Base-by-base conservation (phyloP, 2,888 invertebrate genomes). In the Macaria liturata region DNA sequence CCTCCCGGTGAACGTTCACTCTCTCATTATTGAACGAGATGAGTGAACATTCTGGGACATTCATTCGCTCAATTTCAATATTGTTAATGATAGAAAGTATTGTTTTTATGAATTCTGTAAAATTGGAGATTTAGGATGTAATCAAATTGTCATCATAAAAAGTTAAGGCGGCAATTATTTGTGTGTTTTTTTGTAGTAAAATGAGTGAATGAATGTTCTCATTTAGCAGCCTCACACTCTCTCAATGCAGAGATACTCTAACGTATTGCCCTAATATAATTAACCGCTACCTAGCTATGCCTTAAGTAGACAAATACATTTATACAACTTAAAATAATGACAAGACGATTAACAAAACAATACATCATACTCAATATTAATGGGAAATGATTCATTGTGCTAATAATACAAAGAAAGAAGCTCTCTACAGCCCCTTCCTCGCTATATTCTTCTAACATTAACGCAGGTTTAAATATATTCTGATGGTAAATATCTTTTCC, bases 281-380 rank as follows among this genome's bases (percentile, higher is more conserved):
- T 88, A 59, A 88, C 81, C 83, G 81, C 88, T 90, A 89, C 85
- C 90, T 90, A 90, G 80, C 89, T 90, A 90, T 83, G 83, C 81
- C 86, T 88, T 90, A 89, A 83, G 76, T 83, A 85, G 88, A 90
- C 88, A 83, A 81, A 65, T 67, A 66, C 83, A 88, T 90, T 90
- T 91, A 87, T 89, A 91, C 89, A 91, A 88, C 91, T 91, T 91
- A 91, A 88, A 85, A 84, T 91, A 91, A 88, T 91, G 91, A 91
- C 91, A 88, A 91, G 91, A 91, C 86, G 84, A 83, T 85, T 83
- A 88, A 88, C 84, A 75, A 84, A 88, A 86, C 83, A 80, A 84
- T 83, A 84, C 70, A 81, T 82, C 80, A 42, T 75, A 74, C 78
- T 75, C 69, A 71, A 74, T 75, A 75, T 73, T 74, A 82, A 81